phyloP scores from a whole-genome alignment of 2,888 invertebrate genomes.

The Eristalinus sepulchralis region DNA sequence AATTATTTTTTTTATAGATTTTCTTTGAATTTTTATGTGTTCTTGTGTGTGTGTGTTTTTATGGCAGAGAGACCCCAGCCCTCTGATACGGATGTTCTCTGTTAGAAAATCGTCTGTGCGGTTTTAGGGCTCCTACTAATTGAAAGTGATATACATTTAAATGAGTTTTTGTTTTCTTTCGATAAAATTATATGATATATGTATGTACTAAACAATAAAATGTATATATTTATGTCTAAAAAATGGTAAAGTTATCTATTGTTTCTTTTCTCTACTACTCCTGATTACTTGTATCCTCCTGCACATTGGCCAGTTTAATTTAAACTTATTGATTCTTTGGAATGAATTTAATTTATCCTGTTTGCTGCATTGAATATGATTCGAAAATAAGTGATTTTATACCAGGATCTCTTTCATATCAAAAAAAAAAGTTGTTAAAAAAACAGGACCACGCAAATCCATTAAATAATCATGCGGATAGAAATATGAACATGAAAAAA shows the following conservation, averaged over 20 bases:
- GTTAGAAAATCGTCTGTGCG: conserved; percentile 91
- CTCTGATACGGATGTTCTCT: conserved; percentile 99
- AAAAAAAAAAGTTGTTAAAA: conserved; percentile 9
- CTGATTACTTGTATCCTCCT: conserved; percentile 70
- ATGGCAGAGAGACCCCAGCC: conserved; percentile 88
- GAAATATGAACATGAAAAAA: conserved; percentile 25
- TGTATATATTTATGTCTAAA: conserved; percentile 12
- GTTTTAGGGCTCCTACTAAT: conserved; percentile 82
- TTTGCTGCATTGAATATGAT: conserved; percentile 56
- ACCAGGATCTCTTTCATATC: conserved; percentile 51
- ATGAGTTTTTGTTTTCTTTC: conserved; percentile 41
- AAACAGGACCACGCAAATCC: conserved; percentile 29
- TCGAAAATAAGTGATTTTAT: conserved; percentile 77
- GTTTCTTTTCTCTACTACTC: conserved; percentile 73
- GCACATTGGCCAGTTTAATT: conserved; percentile 71
- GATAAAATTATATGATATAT: conserved; percentile 19
- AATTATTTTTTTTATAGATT: conserved; percentile 22
- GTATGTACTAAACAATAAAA: conserved; percentile 27
- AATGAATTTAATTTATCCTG: conserved; percentile 76
- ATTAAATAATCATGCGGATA: not conserved
- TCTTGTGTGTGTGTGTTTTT: conserved; percentile 74
- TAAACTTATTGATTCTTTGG: conserved; percentile 75
- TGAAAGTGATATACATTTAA: conserved; percentile 60
- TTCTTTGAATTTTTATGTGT: conserved; percentile 12
- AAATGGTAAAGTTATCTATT: conserved; percentile 42